Evolutionary conservation across 1,140 invertebrate species (phyloP), one percentile per base, ranked within the genome.

Genomic region (Onthophagus taurus): DNA sequence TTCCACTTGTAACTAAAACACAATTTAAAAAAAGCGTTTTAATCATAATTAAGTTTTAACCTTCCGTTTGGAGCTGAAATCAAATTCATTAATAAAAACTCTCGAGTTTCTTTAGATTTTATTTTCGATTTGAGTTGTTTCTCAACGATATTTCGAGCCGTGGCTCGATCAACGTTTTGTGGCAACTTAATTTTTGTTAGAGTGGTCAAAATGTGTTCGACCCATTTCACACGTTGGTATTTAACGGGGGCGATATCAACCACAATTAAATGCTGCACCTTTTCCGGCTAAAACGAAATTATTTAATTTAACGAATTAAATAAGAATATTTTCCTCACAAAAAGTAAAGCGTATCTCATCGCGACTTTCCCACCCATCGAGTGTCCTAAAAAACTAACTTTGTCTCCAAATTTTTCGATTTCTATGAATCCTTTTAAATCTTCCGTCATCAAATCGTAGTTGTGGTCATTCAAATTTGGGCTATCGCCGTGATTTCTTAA

Each of bases 401-500:
- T 77, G 77, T 0, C 69, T 79, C 0, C 69, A 67, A 4, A 87
- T 68, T 0, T 68, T 58, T 31, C 87, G 61, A 36, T 76, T 29
- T 44, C 6, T 5, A 74, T 61, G 51, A 88, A 64, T 14, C 91
- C 67, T 20, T 74, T 52, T 29, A 94, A 57, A 67, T 96, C 92
- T 47, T 74, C 70, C 3, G 78, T 75, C 72, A 93, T 76, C 11
- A 76, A 65, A 3, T 62, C 52, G 60, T 92, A 93, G 21, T 70
- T 75, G 63, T 89, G 81, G 0, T 78, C 69, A 6, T 64, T 49
- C 2, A 76, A 67, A 55, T 92, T 89, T 0, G 84, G 83, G 59
- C 89, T 93, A 26, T 89, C 84, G 0, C 92, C 92, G 66, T 96
- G 92, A 66, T 96, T 95, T 58, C 91, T 75, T 2, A 83, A 78